Evolutionary conservation across 2,888 invertebrate species (phyloP).

Genomic region (Drosophila anomelani): DNA sequence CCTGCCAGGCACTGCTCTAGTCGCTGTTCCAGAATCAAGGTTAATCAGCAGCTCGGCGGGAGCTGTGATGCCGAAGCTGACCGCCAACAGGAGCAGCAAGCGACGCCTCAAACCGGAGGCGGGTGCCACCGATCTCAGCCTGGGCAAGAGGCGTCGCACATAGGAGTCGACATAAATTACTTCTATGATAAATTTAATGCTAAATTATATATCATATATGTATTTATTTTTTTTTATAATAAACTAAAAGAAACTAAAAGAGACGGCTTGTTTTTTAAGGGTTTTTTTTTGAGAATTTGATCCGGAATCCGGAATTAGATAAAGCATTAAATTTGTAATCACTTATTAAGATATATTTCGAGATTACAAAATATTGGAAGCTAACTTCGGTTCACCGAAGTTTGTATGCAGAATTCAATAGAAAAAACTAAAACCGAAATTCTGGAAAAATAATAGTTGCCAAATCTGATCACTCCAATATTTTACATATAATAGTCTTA

Average conservation of each 20-base stretch:
- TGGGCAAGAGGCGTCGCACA: slow-evolving; percentile 59
- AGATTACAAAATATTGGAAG: too few species aligned
- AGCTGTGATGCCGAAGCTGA: background rate
- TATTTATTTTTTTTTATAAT: slow-evolving; percentile 4
- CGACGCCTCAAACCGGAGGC: slow-evolving; percentile 55
- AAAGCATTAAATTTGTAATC: too few species aligned
- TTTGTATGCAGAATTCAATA: too few species aligned
- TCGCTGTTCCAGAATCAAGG: background rate
- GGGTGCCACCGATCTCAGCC: slow-evolving; percentile 27
- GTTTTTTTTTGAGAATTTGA: too few species aligned
- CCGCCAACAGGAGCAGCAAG: slow-evolving; percentile 30
- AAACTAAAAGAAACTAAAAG: background rate
- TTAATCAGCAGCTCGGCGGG: background rate
- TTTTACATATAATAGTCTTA: too few species aligned
- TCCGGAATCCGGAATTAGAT: too few species aligned
- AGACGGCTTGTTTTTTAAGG: too few species aligned
- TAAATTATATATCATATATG: background rate
- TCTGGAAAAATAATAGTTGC: too few species aligned
- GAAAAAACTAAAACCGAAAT: too few species aligned
- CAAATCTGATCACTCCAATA: too few species aligned
- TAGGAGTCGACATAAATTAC: slow-evolving; percentile 14
- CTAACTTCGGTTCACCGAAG: too few species aligned
- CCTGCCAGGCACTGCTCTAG: background rate
- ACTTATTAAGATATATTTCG: too few species aligned
- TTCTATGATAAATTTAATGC: background rate